phyloP scores from a whole-genome alignment of 2,888 invertebrate species.

The Agrotis exclamationis region DNA sequence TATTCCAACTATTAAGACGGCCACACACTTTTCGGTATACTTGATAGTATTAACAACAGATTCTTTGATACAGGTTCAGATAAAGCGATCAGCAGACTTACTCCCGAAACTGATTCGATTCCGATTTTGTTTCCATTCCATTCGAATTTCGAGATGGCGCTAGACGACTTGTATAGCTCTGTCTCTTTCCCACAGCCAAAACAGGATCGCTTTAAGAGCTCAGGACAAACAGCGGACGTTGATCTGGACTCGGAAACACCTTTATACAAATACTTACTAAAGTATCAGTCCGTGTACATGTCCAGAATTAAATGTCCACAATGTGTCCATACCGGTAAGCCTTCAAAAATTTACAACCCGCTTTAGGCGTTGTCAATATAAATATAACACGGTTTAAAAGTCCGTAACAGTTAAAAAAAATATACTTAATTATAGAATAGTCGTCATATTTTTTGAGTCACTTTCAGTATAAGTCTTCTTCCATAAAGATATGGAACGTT shows the following conservation, averaged over 20 bases:
- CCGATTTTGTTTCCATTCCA: no score
- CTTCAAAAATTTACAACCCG: background rate
- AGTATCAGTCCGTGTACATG: background rate
- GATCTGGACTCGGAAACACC: background rate
- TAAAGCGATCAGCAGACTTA: no score
- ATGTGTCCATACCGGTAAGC: background rate
- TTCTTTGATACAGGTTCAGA: background rate
- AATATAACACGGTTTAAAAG: background rate
- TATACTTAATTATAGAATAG: background rate
- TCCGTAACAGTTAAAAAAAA: background rate
- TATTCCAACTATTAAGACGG: slow-evolving; percentile 50
- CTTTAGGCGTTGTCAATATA: background rate
- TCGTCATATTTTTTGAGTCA: background rate
- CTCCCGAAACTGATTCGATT: no score
- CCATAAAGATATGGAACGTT: background rate
- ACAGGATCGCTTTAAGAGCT: no score
- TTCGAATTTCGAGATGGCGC: no score
- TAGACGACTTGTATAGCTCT: no score
- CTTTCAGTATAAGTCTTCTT: background rate
- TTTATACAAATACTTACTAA: slow-evolving; percentile 6
- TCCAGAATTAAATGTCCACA: background rate
- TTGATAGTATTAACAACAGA: slow-evolving; percentile 6
- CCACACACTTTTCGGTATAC: background rate
- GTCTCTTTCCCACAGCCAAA: no score
- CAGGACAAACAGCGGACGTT: no score